phyloP scores from a whole-genome alignment of 2,797 vertebrate species.

The Aulostomus chinensis region DNA sequence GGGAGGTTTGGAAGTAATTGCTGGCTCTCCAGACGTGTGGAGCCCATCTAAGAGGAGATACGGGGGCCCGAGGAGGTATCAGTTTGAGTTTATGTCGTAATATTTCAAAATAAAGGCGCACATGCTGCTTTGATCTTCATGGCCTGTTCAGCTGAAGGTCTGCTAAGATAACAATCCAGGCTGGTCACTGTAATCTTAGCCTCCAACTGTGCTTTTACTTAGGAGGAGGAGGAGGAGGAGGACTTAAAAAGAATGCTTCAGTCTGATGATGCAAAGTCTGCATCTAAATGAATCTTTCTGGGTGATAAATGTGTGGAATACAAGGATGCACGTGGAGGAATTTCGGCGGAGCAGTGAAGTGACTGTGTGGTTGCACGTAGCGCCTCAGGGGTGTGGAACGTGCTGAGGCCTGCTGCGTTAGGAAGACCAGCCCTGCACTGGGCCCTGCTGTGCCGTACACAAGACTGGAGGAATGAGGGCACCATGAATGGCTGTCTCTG shows the following conservation, averaged over 20 bases:
- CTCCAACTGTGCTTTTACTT: constrained; percentile 37
- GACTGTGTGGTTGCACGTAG: constrained; percentile 39
- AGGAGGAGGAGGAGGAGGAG: constrained; percentile 14
- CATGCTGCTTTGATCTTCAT: constrained; percentile 77
- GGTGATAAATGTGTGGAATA: constrained; percentile 34
- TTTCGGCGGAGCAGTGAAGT: constrained; percentile 52
- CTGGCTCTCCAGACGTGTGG: constrained; percentile 54
- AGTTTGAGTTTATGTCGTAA: constrained; percentile 63
- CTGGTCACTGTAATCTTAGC: constrained; percentile 79
- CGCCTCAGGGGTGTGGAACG: constrained; percentile 55
- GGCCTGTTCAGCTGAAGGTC: constrained; percentile 76
- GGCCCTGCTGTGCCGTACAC: constrained; percentile 65
- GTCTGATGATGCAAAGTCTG: constrained; percentile 28
- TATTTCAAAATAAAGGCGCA: constrained; percentile 72
- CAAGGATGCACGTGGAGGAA: constrained; percentile 35
- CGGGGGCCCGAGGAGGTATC: constrained; percentile 24
- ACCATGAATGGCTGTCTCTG: constrained; percentile 76
- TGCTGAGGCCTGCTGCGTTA: constrained; percentile 68
- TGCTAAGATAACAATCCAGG: constrained; percentile 79
- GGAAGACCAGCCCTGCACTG: constrained; percentile 52
- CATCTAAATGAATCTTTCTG: constrained; percentile 10
- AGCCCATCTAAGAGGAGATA: constrained; percentile 66
- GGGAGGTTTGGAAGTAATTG: constrained; percentile 45
- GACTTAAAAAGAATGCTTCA: constrained; percentile 16
- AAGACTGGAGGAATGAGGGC: constrained; percentile 72